phyloP scores from a whole-genome alignment of 2,888 invertebrate species.

The Brenthis hecate region DNA sequence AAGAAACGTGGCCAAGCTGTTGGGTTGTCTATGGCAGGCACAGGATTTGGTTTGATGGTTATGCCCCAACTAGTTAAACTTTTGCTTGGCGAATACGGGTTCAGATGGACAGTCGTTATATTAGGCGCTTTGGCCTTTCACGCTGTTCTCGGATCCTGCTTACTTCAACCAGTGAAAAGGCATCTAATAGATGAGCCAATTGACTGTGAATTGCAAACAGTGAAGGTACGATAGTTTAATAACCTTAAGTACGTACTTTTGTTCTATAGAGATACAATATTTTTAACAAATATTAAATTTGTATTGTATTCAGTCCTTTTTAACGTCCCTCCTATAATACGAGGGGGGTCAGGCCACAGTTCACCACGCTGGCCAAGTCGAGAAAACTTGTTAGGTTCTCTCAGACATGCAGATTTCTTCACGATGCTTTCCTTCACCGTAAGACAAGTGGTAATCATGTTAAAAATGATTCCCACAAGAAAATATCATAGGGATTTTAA shows the following conservation, averaged over 20 bases:
- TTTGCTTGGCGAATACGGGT: conserved; percentile 84
- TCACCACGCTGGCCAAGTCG: too few species aligned
- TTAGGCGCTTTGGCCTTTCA: conserved; percentile 86
- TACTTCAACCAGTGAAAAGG: conserved; percentile 88
- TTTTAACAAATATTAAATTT: too few species aligned
- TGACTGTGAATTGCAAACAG: conserved; percentile 78
- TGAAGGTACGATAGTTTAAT: conserved; percentile 58
- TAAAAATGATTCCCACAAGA: too few species aligned
- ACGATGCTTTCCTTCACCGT: too few species aligned
- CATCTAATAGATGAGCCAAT: conserved; percentile 84
- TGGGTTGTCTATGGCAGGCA: conserved; percentile 90
- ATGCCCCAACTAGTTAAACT: conserved; percentile 89
- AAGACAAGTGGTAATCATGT: too few species aligned
- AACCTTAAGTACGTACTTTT: neutral
- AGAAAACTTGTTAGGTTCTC: too few species aligned
- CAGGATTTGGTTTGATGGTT: conserved; percentile 89
- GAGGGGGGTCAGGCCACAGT: too few species aligned
- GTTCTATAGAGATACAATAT: too few species aligned
- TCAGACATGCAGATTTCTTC: too few species aligned
- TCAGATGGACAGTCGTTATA: conserved; percentile 86
- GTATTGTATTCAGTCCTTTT: too few species aligned
- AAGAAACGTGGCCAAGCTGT: conserved; percentile 90
- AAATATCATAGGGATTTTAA: too few species aligned
- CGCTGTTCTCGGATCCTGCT: conserved; percentile 84
- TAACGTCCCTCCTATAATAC: too few species aligned